Evolutionary conservation across 2,888 invertebrate species (phyloP).

Genomic region (Scotopteryx bipunctaria): DNA sequence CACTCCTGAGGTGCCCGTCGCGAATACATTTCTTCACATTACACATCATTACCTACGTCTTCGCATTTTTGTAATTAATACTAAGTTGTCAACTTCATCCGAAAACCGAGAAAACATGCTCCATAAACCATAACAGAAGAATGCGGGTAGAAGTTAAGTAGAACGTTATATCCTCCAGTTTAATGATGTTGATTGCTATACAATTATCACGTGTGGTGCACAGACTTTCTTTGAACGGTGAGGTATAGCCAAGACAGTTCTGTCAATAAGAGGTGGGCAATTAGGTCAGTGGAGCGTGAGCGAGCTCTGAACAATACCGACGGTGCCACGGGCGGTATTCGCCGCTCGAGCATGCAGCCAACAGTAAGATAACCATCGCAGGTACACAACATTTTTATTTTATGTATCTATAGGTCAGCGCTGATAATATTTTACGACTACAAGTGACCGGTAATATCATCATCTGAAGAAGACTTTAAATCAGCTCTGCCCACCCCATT

Average conservation of each 20-base stretch:
- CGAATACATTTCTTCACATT: slow-evolving; percentile 77
- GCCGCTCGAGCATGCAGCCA: slow-evolving; percentile 43
- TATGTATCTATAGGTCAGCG: slow-evolving; percentile 39
- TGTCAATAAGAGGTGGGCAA: slow-evolving; percentile 77
- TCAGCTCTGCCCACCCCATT: too few species aligned
- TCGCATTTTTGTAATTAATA: slow-evolving; percentile 41
- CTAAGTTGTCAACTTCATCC: slow-evolving; percentile 9
- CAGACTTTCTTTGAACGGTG: slow-evolving; percentile 49
- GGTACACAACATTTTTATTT: slow-evolving; percentile 41
- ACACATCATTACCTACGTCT: slow-evolving; percentile 52
- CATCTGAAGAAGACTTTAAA: too few species aligned
- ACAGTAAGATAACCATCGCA: slow-evolving; percentile 49
- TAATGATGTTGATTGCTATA: slow-evolving; percentile 19
- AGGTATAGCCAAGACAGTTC: slow-evolving; percentile 75
- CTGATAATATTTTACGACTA: slow-evolving; percentile 29
- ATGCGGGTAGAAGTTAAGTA: slow-evolving; percentile 11
- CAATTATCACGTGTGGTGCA: slow-evolving; percentile 22
- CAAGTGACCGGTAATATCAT: slow-evolving; percentile 24
- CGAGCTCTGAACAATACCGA: slow-evolving; percentile 66
- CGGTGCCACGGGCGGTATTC: slow-evolving; percentile 30
- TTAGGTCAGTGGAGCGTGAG: slow-evolving; percentile 76
- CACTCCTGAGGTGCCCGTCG: slow-evolving; percentile 73
- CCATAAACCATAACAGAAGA: slow-evolving; percentile 11
- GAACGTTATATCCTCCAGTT: slow-evolving; percentile 9
- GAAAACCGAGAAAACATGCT: slow-evolving; percentile 7